Evolutionary conservation across 2,113 vertebrate species (phyloP), one percentile per base, ranked within the genome.

Genomic region (Menidia beryllina): DNA sequence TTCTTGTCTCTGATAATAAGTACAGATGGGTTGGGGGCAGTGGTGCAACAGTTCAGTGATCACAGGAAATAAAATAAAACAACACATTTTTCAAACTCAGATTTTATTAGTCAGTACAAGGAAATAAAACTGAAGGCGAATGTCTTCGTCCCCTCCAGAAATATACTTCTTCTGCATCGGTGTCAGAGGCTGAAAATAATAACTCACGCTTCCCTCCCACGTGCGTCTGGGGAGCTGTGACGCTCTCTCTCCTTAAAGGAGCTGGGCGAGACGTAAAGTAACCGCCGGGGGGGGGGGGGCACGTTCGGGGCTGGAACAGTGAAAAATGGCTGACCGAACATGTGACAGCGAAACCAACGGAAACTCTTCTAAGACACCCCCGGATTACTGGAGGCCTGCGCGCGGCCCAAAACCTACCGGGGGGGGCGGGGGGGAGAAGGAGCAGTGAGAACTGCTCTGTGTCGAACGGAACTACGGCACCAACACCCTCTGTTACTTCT

Each of bases 91-190:
- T 86, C 69, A 90, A 92, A 93, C 83, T 90, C 61, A 91, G 80
- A 82, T 76, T 86, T 94, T 94, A 94, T 94, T 94, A 72, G 77
- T 87, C 90, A 92, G 85, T 88, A 92, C 92, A 94, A 81, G 74
- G 89, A 86, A 90, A 89, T 20, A 64, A 88, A 88, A 85, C 53
- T 79, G 80, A 79, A 82, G 84, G 49, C 41, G 81, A 77, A 71
- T 50, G 64, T 89, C 89, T 90, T 90, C 85, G 61, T 79, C 81
- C 39, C 49, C 68, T 69, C 72, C 81, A 74, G 87, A 90, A 81
- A 84, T 76, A 68, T 45, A 83, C 76, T 67, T 85, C 83, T 86
- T 88, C 85, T 52, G 56, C 20, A 54, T 49, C 34, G 52, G 60
- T 24, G 69, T 41, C 36, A 73, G 47, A 66, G 77, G 72, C 69